Conservation (phyloP, 2,888 invertebrate species). For the Drosophila phalerata region DNA sequence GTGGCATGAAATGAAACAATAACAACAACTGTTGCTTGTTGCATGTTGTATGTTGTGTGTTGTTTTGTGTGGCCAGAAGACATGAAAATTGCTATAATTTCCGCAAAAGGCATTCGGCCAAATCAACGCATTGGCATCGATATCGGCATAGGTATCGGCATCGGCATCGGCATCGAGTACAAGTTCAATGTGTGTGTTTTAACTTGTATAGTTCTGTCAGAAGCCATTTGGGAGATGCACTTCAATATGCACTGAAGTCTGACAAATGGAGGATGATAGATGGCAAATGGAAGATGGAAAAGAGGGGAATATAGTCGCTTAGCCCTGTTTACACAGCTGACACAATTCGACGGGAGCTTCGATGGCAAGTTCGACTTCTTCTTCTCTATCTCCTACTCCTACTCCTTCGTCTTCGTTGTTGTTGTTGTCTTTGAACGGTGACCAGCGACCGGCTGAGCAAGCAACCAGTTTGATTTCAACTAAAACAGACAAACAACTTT, state of each 20-base stretch:
- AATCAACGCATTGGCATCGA: conserved; percentile 46
- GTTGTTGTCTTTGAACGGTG: conserved; percentile 40
- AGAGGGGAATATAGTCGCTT: conserved; percentile 46
- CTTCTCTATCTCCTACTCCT: background rate
- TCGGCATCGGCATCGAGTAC: conserved; percentile 38
- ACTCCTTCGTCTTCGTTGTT: background rate
- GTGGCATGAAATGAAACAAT: conserved; percentile 19
- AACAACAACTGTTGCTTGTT: conserved; percentile 26
- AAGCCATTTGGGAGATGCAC: conserved; percentile 34
- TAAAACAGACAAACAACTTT: conserved; percentile 78
- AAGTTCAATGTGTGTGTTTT: conserved; percentile 55
- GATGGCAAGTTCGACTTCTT: conserved; percentile 60
- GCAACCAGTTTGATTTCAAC: conserved; percentile 80
- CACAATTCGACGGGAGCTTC: conserved; percentile 55
- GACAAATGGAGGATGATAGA: background rate
- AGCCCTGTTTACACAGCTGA: conserved; percentile 80
- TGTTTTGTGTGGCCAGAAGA: conserved; percentile 42
- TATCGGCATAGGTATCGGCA: conserved; percentile 25
- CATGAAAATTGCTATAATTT: conserved; percentile 77
- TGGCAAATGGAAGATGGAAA: background rate
- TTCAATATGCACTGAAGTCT: background rate
- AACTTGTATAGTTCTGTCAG: conserved; percentile 29
- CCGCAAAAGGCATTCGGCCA: conserved; percentile 70
- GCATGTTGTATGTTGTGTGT: conserved; percentile 32
- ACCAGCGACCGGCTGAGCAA: conserved; percentile 49